A percentile compares a stretch with the other conserved stretches of the same genome.
These are phyloP conservation scores for Meloidogyne floridensis DNA, from an alignment of 1,140 invertebrate genomes.

Conservation along the genomic window DNA sequence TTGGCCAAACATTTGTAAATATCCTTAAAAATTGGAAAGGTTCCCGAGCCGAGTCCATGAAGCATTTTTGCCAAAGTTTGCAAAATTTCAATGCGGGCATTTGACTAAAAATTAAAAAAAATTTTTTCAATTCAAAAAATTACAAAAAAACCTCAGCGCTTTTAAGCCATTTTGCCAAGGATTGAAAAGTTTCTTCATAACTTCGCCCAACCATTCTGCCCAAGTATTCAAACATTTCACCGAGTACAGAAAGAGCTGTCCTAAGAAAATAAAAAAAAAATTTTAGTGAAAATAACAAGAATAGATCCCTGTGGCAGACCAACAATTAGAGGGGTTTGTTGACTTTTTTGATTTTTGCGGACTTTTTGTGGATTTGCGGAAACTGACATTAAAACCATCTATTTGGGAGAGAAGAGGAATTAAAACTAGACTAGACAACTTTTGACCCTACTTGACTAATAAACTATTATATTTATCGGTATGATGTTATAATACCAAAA, in stretches of 20 bases:
- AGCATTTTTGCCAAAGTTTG: constrained; percentile 75
- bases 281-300: constrained; percentile 52
- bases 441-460: too few relatives aligned
- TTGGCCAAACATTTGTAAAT: constrained; percentile 82
- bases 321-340: too few relatives aligned
- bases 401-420: too few relatives aligned
- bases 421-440: too few relatives aligned
- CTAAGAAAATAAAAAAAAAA: constrained; percentile 69
- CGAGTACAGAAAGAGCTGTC: constrained; percentile 91
- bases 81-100: constrained; percentile 88
- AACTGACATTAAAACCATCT: too few relatives aligned
- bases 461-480: too few relatives aligned
- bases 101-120: constrained; percentile 72
- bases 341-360: too few relatives aligned
- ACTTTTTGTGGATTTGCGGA: too few relatives aligned
- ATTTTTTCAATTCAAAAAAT: background rate
- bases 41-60: constrained; percentile 83
- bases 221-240: constrained; percentile 94
- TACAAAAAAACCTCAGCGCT: constrained; percentile 77
- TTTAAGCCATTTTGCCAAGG: constrained; percentile 84
- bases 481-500: too few relatives aligned
- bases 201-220: constrained; percentile 97
- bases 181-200: constrained; percentile 93
- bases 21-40: constrained; percentile 79
- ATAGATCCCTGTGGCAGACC: too few relatives aligned